phyloP scores from a whole-genome alignment of 2,113 vertebrate species.

The Cochlearius cochlearius region DNA sequence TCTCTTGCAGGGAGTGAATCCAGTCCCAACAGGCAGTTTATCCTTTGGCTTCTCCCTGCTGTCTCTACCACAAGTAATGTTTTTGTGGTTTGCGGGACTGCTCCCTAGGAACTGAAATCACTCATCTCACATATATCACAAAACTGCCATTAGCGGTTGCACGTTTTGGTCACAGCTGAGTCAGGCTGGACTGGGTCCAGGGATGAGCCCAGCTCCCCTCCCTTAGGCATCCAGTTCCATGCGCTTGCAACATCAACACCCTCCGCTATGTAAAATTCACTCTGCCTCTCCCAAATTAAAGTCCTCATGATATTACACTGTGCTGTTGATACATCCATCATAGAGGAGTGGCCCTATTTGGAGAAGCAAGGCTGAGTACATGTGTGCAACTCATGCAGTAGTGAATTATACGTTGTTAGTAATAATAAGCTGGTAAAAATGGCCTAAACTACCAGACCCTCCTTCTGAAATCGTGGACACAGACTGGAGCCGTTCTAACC shows the following conservation, averaged over 20 bases:
- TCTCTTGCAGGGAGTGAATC: neutral
- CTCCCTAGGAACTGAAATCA: neutral
- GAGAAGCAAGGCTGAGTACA: neutral
- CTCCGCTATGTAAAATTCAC: neutral
- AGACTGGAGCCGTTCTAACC: neutral
- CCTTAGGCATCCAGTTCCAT: neutral
- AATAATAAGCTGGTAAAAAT: neutral
- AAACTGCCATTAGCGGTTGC: neutral
- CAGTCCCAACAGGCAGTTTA: neutral
- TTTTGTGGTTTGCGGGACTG: neutral
- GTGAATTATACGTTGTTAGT: neutral
- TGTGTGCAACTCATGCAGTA: neutral
- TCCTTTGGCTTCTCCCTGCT: neutral
- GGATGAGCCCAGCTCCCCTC: neutral
- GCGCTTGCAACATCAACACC: neutral
- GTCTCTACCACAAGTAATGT: neutral
- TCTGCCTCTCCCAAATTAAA: neutral
- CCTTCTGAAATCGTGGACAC: neutral
- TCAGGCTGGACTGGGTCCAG: neutral
- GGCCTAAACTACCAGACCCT: neutral
- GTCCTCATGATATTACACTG: accelerated
- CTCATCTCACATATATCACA: neutral
- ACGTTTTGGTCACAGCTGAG: accelerated
- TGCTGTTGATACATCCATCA: neutral
- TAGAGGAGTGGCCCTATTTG: neutral